These are phyloP conservation scores for Aleiodes testaceus DNA, from an alignment of 2,888 invertebrate species.

Conservation along the genomic window DNA sequence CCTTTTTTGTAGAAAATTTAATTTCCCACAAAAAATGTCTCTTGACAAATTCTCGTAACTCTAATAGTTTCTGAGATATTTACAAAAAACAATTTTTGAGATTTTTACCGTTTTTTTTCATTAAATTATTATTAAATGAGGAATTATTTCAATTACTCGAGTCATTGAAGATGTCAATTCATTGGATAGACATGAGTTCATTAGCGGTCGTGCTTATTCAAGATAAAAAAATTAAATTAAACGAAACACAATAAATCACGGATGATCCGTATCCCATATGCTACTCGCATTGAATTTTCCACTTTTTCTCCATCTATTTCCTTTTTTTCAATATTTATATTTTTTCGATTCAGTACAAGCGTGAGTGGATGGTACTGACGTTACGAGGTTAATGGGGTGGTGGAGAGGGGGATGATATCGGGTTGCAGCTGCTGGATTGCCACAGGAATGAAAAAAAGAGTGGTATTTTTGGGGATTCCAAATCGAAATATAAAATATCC, in stretches of 20 bases:
- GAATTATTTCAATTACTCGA: too few relatives aligned
- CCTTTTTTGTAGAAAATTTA: too few relatives aligned
- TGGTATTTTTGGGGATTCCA: conserved; percentile 10
- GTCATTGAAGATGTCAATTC: not conserved
- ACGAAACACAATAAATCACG: conserved; percentile 14
- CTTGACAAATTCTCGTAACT: too few relatives aligned
- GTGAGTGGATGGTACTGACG: conserved; percentile 26
- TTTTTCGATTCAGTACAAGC: conserved; percentile 25
- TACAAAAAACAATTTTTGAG: too few relatives aligned
- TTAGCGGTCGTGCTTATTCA: not conserved
- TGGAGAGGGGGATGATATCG: not conserved
- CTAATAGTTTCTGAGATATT: too few relatives aligned
- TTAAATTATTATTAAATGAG: too few relatives aligned
- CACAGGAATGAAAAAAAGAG: not conserved
- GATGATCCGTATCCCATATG: not conserved
- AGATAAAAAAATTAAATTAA: not conserved
- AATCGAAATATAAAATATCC: conserved; percentile 6
- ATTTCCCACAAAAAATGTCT: too few relatives aligned
- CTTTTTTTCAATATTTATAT: conserved; percentile 20
- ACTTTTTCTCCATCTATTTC: not conserved
- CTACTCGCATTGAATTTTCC: not conserved
- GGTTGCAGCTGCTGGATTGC: conserved; percentile 30
- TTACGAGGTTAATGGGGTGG: conserved; percentile 22
- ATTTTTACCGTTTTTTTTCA: too few relatives aligned
- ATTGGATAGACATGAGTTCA: not conserved